phyloP scores from a whole-genome alignment of 1,140 invertebrate genomes.

The Whitmania pigra region DNA sequence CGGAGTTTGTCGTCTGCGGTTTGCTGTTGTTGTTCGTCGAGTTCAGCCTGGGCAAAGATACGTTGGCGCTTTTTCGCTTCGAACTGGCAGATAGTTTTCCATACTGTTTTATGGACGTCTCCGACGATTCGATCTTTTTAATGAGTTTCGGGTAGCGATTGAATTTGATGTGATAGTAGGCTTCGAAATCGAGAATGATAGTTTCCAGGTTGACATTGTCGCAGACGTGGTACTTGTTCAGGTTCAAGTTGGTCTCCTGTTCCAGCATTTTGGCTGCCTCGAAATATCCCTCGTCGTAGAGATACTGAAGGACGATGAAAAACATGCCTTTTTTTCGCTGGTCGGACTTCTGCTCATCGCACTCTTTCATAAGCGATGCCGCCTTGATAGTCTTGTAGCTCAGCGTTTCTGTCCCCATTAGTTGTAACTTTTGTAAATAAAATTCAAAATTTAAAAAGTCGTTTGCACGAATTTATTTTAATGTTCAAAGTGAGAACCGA shows the following conservation, averaged over 20 bases:
- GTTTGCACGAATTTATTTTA: too few species aligned
- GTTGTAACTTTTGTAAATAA: too few species aligned
- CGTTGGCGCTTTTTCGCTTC: background rate
- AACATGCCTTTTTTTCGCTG: conserved; percentile 58
- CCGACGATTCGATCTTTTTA: conserved; percentile 45
- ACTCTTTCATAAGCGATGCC: background rate
- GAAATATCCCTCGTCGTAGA: conserved; percentile 57
- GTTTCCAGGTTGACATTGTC: conserved; percentile 79
- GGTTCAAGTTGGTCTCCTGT: conserved; percentile 55
- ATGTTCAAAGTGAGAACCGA: too few species aligned
- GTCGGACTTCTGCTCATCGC: conserved; percentile 47
- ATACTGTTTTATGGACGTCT: conserved; percentile 29
- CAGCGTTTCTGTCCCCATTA: background rate
- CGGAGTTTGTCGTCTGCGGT: background rate
- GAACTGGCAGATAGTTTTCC: background rate
- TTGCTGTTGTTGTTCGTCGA: background rate
- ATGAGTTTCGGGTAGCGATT: conserved; percentile 69
- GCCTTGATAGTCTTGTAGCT: conserved; percentile 5
- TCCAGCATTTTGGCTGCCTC: conserved; percentile 51
- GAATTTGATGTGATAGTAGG: conserved; percentile 70
- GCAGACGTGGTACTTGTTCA: conserved; percentile 60
- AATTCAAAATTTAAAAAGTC: too few species aligned
- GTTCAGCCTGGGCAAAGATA: background rate
- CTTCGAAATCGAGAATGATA: conserved; percentile 73
- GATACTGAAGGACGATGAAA: conserved; percentile 62